Evolutionary conservation across 2,113 vertebrate genomes (phyloP).

Genomic region (Mustela nigripes): DNA sequence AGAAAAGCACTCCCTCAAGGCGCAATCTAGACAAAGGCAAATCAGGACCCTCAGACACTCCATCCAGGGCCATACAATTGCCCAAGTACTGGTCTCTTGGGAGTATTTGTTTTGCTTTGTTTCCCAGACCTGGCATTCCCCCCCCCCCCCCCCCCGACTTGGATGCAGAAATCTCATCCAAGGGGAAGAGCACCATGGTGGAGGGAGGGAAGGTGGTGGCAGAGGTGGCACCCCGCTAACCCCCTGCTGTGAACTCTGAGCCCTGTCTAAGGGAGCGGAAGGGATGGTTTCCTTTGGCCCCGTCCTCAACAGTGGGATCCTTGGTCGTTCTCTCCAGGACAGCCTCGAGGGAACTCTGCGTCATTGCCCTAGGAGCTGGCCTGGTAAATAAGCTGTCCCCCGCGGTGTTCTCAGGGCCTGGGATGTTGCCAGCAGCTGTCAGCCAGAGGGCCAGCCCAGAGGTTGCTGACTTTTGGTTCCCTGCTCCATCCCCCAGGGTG

Average conservation of each 20-base stretch:
- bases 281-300: neutral
- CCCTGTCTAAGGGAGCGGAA: neutral
- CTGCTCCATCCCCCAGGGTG: neutral
- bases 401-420: accelerated
- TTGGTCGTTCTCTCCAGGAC: neutral
- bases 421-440: too few species aligned
- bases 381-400: neutral
- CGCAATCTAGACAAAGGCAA: neutral
- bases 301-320: neutral
- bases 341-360: neutral
- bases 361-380: neutral
- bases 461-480: neutral
- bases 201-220: neutral
- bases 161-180: neutral
- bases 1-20: neutral
- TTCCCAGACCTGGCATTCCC: neutral
- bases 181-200: neutral
- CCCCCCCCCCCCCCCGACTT: accelerated
- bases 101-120: neutral
- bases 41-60: neutral
- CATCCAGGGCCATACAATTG: too few species aligned
- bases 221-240: neutral
- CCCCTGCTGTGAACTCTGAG: neutral
- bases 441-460: neutral
- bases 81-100: neutral